phyloP scores from a whole-genome alignment of 2,888 invertebrate species.

The Melitaea athalia region DNA sequence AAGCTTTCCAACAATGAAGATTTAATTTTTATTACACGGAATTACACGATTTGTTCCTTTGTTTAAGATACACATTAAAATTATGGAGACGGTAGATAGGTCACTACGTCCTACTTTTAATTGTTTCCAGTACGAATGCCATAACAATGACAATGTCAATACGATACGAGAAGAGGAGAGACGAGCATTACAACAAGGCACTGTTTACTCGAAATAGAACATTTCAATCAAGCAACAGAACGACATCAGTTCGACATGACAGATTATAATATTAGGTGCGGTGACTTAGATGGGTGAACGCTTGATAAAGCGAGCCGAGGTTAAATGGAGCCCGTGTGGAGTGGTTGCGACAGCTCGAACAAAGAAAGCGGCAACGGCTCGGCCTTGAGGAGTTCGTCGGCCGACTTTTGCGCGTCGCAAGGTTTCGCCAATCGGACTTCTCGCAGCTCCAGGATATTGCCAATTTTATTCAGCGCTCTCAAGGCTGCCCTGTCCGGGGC shows the following conservation, averaged over 20 bases:
- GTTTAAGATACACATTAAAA: too few relatives aligned
- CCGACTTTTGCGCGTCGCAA: slow-evolving; percentile 81
- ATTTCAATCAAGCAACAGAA: slow-evolving; percentile 25
- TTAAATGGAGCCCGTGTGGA: slow-evolving; percentile 55
- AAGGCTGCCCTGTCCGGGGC: slow-evolving; percentile 69
- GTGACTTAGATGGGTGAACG: slow-evolving; percentile 64
- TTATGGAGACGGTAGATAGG: too few relatives aligned
- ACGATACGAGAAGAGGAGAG: slow-evolving; percentile 8
- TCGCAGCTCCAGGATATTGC: slow-evolving; percentile 81
- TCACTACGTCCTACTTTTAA: too few relatives aligned
- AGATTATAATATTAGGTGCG: slow-evolving; percentile 43
- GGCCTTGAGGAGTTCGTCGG: slow-evolving; percentile 80
- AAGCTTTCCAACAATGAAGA: too few relatives aligned
- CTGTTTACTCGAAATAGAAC: slow-evolving; percentile 20
- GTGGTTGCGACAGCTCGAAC: slow-evolving; percentile 74
- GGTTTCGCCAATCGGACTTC: slow-evolving; percentile 82
- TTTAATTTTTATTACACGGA: too few relatives aligned
- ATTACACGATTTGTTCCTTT: too few relatives aligned
- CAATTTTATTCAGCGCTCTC: slow-evolving; percentile 75
- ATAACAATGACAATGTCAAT: not conserved
- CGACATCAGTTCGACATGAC: slow-evolving; percentile 34
- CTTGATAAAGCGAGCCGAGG: slow-evolving; percentile 75
- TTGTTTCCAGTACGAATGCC: not conserved
- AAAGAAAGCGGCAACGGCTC: slow-evolving; percentile 76
- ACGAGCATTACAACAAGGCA: not conserved